Conservation (phyloP, 2,113 vertebrate genomes). For the Melanerpes formicivorus region DNA sequence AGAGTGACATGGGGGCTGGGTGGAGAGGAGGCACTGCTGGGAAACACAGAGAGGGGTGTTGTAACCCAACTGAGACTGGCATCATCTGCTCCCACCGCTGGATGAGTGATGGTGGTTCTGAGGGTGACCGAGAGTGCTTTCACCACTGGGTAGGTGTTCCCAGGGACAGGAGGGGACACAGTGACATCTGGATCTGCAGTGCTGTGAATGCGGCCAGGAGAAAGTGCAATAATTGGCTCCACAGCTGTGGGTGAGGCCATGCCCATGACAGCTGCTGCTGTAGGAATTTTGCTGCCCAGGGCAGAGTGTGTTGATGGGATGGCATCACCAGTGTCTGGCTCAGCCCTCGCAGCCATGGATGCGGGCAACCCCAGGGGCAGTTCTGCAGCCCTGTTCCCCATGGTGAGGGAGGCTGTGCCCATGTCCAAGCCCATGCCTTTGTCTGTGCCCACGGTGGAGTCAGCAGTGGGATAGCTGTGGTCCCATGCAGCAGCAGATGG, state of each 20-base stretch:
- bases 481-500: fast-evolving
- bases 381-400: fast-evolving
- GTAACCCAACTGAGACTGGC: not conserved
- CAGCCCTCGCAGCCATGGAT: not conserved
- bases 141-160: not conserved
- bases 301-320: fast-evolving
- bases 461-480: not conserved
- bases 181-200: not conserved
- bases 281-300: not conserved
- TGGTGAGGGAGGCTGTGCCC: not conserved
- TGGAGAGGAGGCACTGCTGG: not conserved
- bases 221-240: fast-evolving
- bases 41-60: not conserved
- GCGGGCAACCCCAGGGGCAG: not conserved
- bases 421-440: fast-evolving
- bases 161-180: not conserved
- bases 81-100: not conserved
- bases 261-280: fast-evolving
- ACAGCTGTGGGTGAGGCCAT: not conserved
- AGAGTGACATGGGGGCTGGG: fast-evolving
- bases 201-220: not conserved
- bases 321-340: not conserved
- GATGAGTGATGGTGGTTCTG: not conserved
- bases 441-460: too few relatives aligned
- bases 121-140: not conserved